These are phyloP conservation scores for Nematostella vectensis DNA, from an alignment of 92 coral and sea anemone species.

Conservation along the genomic window DNA sequence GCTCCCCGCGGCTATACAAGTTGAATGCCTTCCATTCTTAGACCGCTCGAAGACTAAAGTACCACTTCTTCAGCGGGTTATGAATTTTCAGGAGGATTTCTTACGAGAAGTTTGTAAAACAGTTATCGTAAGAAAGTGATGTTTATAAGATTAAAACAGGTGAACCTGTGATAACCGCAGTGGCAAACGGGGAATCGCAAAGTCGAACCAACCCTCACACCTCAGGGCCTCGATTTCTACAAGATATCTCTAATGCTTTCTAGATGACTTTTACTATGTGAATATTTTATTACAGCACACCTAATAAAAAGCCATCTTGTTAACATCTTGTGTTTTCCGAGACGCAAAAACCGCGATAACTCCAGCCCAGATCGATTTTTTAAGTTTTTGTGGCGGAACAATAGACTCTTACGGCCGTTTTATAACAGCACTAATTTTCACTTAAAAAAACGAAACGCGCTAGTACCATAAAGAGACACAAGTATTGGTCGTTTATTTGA, in stretches of 20 bases:
- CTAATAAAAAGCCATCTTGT: conserved; percentile 31
- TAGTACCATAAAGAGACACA: too few relatives aligned
- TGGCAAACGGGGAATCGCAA: conserved; percentile 23
- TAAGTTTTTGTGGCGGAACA: background rate
- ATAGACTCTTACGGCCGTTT: background rate
- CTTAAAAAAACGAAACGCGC: conserved; percentile 8
- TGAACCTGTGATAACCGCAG: conserved; percentile 15
- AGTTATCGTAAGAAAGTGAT: conserved; percentile 20
- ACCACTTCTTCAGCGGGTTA: background rate
- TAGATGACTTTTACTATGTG: conserved; percentile 15
- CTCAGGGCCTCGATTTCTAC: conserved; percentile 27
- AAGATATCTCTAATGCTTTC: conserved; percentile 24
- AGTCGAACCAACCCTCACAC: conserved; percentile 31
- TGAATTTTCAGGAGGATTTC: background rate
- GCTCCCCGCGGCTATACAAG: too few relatives aligned
- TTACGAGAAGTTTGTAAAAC: conserved; percentile 16
- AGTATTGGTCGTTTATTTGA: conserved; percentile 20
- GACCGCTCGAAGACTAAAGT: too few relatives aligned
- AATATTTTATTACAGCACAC: conserved; percentile 29
- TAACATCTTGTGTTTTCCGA: conserved; percentile 28
- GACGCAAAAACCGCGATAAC: conserved; percentile 12
- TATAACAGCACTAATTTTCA: background rate
- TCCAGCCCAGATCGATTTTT: background rate
- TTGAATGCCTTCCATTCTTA: too few relatives aligned
- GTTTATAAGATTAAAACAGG: conserved; percentile 22